phyloP scores from a whole-genome alignment of 2,113 vertebrate species.

The Lagopus muta region DNA sequence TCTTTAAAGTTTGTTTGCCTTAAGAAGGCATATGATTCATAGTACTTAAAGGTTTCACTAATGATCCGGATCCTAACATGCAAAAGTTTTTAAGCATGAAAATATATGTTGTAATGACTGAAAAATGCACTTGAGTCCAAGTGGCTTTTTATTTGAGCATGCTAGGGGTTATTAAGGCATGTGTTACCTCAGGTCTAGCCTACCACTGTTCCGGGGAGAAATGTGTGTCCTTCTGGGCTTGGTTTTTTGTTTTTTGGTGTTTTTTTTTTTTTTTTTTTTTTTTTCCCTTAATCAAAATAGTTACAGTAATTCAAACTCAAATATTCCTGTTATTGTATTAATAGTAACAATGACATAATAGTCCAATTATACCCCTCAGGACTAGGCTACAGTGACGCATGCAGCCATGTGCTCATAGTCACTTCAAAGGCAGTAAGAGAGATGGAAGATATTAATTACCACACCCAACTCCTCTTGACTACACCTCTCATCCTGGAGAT shows the following conservation, averaged over 20 bases:
- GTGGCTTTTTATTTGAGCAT: neutral
- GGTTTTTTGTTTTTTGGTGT: neutral
- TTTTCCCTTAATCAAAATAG: neutral
- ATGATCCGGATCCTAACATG: neutral
- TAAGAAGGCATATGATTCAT: neutral
- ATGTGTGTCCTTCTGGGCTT: neutral
- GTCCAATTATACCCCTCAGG: constrained; percentile 10
- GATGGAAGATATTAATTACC: constrained; percentile 36
- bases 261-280: neutral
- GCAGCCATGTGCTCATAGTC: neutral
- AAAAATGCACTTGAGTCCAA: neutral
- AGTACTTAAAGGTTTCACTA: constrained; percentile 36
- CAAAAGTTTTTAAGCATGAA: neutral
- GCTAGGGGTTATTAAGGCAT: neutral
- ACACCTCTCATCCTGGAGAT: neutral
- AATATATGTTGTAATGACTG: neutral
- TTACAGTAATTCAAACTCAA: neutral
- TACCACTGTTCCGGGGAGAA: neutral
- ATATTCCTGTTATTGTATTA: neutral
- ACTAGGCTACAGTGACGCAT: neutral
- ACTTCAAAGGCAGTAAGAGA: constrained; percentile 30
- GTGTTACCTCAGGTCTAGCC: neutral
- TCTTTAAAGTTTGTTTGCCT: neutral
- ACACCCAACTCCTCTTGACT: constrained; percentile 15
- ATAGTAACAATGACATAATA: constrained; percentile 10